Evolutionary conservation across 2,888 invertebrate genomes (phyloP).

Genomic region (Hemistola chrysoprasaria): DNA sequence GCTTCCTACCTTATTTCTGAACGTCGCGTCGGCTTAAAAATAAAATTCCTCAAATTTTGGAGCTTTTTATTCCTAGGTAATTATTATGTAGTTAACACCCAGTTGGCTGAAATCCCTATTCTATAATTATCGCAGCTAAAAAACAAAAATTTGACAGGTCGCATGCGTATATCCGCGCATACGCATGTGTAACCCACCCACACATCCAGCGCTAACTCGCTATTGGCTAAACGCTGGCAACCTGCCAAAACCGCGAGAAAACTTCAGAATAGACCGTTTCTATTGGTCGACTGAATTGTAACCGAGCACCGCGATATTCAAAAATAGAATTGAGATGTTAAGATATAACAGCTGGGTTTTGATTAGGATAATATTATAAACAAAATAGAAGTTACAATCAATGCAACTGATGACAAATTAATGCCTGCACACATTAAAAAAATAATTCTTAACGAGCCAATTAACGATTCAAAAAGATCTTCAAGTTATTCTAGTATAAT

Average conservation of each 20-base stretch:
- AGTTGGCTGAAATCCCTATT: conserved; percentile 35
- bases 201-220: conserved; percentile 56
- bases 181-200: conserved; percentile 52
- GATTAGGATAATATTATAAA: neutral
- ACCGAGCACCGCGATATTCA: conserved; percentile 80
- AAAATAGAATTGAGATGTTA: conserved; percentile 71
- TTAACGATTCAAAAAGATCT: too few species aligned
- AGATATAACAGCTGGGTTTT: conserved; percentile 36
- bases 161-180: conserved; percentile 49
- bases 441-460: too few species aligned
- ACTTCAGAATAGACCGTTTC: conserved; percentile 51
- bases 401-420: too few species aligned
- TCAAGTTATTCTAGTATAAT: too few species aligned
- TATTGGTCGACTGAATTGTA: conserved; percentile 68
- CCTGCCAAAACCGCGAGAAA: conserved; percentile 75
- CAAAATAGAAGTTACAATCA: neutral
- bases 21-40: too few species aligned
- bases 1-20: too few species aligned
- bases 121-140: conserved; percentile 49
- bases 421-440: too few species aligned
- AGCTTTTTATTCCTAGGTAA: neutral
- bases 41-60: too few species aligned
- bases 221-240: conserved; percentile 69
- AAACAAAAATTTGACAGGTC: conserved; percentile 46
- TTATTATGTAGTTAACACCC: conserved; percentile 21